Evolutionary conservation across 1,140 invertebrate species (phyloP).

Genomic region (Triops longicaudatus): DNA sequence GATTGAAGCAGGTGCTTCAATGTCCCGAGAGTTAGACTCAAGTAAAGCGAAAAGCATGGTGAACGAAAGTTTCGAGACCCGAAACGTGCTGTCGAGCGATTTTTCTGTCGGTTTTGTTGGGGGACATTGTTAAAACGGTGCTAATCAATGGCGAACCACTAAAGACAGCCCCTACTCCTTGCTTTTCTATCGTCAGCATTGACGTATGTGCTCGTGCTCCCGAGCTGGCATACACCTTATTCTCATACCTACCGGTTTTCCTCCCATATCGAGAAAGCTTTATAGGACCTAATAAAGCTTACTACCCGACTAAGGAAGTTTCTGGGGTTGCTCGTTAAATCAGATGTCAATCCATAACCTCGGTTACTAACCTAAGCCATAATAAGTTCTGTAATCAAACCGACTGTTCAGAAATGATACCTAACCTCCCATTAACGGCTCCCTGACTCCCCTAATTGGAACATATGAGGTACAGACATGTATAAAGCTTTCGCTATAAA

Average conservation of each 20-base stretch:
- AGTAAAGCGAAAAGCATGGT: background rate
- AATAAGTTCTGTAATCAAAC: background rate
- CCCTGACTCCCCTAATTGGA: background rate
- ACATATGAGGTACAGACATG: no score
- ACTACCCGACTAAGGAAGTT: background rate
- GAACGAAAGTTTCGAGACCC: background rate
- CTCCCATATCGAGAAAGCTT: background rate
- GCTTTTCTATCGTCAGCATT: slow-evolving; percentile 1
- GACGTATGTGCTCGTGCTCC: background rate
- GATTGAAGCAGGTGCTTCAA: slow-evolving; percentile 9
- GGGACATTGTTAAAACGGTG: background rate
- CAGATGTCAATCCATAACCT: background rate
- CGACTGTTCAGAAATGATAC: background rate
- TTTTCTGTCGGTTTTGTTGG: background rate
- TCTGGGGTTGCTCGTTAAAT: background rate
- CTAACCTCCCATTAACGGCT: background rate
- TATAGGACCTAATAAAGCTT: background rate
- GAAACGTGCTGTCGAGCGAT: background rate
- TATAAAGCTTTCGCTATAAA: no score
- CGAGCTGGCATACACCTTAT: background rate
- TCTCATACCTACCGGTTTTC: background rate
- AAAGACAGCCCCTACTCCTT: background rate
- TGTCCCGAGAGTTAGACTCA: background rate
- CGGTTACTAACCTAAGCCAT: background rate
- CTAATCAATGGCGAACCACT: background rate